Conservation (phyloP, 37 sponge, comb jelly and placozoan species). For the Eunapius fragilis region DNA sequence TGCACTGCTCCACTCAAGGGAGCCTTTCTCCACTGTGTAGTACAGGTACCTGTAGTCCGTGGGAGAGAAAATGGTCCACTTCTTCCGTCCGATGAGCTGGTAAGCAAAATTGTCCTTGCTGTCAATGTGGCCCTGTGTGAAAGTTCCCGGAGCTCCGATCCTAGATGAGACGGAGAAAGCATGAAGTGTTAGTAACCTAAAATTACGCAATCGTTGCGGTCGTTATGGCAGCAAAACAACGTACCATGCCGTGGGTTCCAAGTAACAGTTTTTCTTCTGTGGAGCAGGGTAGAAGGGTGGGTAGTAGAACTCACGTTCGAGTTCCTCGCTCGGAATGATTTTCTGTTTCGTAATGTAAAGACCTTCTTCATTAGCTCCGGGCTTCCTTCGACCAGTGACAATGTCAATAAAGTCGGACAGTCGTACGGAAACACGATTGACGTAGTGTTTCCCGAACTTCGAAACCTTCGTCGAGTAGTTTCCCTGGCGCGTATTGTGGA, state of each 20-base stretch:
- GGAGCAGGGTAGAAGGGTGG: slow-evolving; percentile 84
- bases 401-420: slow-evolving; percentile 83
- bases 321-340: slow-evolving; percentile 67
- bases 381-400: slow-evolving; percentile 63
- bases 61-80: slow-evolving; percentile 86
- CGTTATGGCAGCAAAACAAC: not conserved
- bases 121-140: slow-evolving; percentile 94
- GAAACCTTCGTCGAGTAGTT: slow-evolving; percentile 51
- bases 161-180: slow-evolving; percentile 10
- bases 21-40: slow-evolving; percentile 64
- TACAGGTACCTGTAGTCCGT: slow-evolving; percentile 79
- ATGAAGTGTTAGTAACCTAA: too few relatives aligned
- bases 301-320: slow-evolving; percentile 70
- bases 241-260: slow-evolving; percentile 87
- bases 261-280: slow-evolving; percentile 62
- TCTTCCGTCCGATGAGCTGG: slow-evolving; percentile 83
- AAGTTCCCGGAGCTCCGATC: slow-evolving; percentile 84
- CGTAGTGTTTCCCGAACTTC: slow-evolving; percentile 65
- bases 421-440: slow-evolving; percentile 65
- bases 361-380: slow-evolving; percentile 56
- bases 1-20: slow-evolving; percentile 83
- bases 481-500: slow-evolving; percentile 82
- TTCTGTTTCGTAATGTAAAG: slow-evolving; percentile 88
- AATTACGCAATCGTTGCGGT: too few relatives aligned
- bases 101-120: slow-evolving; percentile 92